These are phyloP conservation scores for Melanogrammus aeglefinus DNA, from an alignment of 2,797 vertebrate genomes.

Conservation along the genomic window DNA sequence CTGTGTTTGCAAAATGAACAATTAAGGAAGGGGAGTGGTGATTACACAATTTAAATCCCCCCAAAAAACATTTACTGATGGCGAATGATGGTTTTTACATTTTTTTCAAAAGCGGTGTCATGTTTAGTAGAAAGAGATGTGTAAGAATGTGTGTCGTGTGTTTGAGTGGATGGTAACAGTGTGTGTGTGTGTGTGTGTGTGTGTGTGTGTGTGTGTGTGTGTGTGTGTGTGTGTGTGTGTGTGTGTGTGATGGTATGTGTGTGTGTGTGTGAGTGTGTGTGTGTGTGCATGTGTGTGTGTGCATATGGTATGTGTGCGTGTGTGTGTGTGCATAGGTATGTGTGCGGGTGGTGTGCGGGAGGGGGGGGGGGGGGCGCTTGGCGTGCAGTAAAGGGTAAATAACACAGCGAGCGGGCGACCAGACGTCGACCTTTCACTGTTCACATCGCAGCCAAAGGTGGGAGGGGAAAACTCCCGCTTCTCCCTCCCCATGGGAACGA, in stretches of 20 bases:
- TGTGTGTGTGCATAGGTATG: constrained; percentile 16
- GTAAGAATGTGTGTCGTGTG: background rate
- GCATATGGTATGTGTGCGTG: background rate
- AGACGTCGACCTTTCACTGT: constrained; percentile 63
- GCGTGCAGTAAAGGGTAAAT: constrained; percentile 57
- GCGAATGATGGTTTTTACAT: no score
- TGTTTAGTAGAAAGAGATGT: constrained; percentile 17
- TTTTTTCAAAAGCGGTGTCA: background rate
- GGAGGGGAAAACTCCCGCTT: background rate
- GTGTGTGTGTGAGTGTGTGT: no score
- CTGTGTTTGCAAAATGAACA: no score
- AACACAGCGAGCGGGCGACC: constrained; percentile 44
- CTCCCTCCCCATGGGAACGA: no score
- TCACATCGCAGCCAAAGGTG: constrained; percentile 50
- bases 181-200: background rate
- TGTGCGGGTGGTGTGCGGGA: constrained; percentile 10
- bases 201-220: no score
- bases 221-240: background rate
- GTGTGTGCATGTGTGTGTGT: no score
- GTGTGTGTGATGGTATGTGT: background rate
- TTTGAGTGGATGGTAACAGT: background rate
- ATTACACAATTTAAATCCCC: background rate
- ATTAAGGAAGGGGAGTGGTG: no score
- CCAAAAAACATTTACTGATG: no score
- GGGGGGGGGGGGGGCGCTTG: constrained; percentile 29